These are phyloP conservation scores for Tadarida brasiliensis DNA, from an alignment of 2,797 vertebrate species.

Conservation along the genomic window DNA sequence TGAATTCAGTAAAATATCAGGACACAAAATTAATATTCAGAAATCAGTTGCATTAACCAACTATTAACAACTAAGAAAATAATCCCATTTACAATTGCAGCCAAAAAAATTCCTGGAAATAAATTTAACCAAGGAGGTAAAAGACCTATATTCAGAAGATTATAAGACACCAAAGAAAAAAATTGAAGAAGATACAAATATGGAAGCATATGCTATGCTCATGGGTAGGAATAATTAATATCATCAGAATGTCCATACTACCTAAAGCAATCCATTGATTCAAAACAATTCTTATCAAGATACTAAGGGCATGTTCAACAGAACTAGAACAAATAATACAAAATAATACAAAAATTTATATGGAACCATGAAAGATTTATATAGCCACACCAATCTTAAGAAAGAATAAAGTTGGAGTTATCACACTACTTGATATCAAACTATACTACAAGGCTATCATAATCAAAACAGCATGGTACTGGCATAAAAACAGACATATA, in stretches of 20 bases:
- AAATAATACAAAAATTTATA: background rate
- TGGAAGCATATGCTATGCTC: background rate
- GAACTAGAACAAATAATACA: background rate
- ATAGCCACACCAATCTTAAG: background rate
- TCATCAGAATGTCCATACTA: background rate
- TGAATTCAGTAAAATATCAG: background rate
- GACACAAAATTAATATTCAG: background rate
- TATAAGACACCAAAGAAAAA: background rate
- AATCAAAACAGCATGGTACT: background rate
- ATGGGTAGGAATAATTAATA: background rate
- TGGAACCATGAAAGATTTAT: background rate
- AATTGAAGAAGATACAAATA: background rate
- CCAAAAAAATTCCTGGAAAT: background rate
- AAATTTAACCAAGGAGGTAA: background rate
- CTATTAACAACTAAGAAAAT: background rate
- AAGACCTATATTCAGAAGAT: background rate
- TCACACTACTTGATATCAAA: background rate
- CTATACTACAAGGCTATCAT: background rate
- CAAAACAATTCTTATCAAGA: background rate
- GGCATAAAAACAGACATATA: background rate
- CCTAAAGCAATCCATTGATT: background rate
- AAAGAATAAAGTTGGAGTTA: background rate
- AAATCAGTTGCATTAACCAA: background rate
- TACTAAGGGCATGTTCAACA: background rate
- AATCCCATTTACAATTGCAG: background rate